Evolutionary conservation across 2,113 vertebrate species (phyloP).

Genomic region (Calyptommatus sinebrachiatus): DNA sequence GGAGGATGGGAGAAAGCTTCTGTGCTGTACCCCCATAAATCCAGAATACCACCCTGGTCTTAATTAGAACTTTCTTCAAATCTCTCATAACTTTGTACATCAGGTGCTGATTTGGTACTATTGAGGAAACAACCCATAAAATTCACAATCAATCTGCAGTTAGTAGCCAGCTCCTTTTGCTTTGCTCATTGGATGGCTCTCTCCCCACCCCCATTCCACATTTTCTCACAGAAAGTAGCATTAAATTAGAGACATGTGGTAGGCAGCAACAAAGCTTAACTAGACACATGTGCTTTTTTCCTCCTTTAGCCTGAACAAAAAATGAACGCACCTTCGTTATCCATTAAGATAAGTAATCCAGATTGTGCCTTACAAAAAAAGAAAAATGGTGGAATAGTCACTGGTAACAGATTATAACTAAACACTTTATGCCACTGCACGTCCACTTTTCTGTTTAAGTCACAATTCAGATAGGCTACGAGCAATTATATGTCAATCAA

Average conservation of each 20-base stretch:
- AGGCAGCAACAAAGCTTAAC: constrained; percentile 48
- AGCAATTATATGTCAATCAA: neutral
- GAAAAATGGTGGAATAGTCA: neutral
- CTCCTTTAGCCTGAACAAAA: neutral
- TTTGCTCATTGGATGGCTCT: constrained; percentile 50
- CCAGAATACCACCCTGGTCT: constrained; percentile 52
- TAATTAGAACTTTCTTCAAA: constrained; percentile 64
- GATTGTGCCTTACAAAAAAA: constrained; percentile 8
- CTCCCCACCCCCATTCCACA: constrained; percentile 18
- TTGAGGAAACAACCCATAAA: constrained; percentile 67
- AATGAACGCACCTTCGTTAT: neutral
- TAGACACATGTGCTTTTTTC: constrained; percentile 30
- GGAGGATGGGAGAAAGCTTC: constrained; percentile 28
- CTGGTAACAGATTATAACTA: too few species aligned
- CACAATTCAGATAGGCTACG: too few species aligned
- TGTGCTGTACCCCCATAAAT: constrained; percentile 36
- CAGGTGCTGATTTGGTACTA: constrained; percentile 61
- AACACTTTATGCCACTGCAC: neutral
- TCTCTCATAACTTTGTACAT: constrained; percentile 45
- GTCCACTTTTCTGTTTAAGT: neutral
- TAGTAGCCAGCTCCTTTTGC: constrained; percentile 51
- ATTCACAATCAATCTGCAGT: constrained; percentile 65
- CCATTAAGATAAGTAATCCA: constrained; percentile 14
- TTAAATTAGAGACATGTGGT: constrained; percentile 63
- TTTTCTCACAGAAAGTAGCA: constrained; percentile 61